A percentile compares a stretch with the other conserved stretches of the same genome.
Conservation (phyloP, 2,888 invertebrate species). For the Eurytoma californica region DNA sequence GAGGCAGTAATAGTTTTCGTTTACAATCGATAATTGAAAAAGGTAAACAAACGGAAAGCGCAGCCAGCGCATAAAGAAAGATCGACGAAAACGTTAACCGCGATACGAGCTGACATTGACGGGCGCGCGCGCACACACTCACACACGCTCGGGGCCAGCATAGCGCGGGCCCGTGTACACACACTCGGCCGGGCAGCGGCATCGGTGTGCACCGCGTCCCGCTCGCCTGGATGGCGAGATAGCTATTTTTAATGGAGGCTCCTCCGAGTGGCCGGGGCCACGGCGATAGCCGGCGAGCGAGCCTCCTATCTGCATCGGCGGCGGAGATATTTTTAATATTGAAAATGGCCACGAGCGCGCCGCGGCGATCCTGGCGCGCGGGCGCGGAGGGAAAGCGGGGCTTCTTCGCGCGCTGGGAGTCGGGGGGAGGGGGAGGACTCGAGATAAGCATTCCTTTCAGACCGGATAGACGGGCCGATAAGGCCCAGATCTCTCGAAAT, state of each 20-base stretch:
- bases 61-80: constrained; percentile 8
- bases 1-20: not conserved
- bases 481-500: constrained; percentile 42
- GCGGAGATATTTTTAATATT: constrained; percentile 70
- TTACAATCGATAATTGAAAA: constrained; percentile 33
- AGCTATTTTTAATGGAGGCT: constrained; percentile 71
- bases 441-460: constrained; percentile 57
- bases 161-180: not conserved
- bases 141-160: not conserved
- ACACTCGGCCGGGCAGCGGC: not conserved
- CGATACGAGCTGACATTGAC: constrained; percentile 44
- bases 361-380: not conserved
- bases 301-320: constrained; percentile 53
- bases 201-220: constrained; percentile 8
- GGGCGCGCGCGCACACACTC: not conserved
- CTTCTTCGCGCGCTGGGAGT: constrained; percentile 46
- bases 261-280: constrained; percentile 55
- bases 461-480: constrained; percentile 55
- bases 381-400: constrained; percentile 18
- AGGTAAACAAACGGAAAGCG: constrained; percentile 18
- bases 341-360: constrained; percentile 60
- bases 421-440: constrained; percentile 50
- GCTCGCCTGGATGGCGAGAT: constrained; percentile 60
- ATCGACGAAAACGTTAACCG: constrained; percentile 30
- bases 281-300: constrained; percentile 55